A percentile compares a stretch with the other conserved stretches of the same genome.
phyloP scores from a whole-genome alignment of 2,888 invertebrate genomes.

The Nymphalis urticae region DNA sequence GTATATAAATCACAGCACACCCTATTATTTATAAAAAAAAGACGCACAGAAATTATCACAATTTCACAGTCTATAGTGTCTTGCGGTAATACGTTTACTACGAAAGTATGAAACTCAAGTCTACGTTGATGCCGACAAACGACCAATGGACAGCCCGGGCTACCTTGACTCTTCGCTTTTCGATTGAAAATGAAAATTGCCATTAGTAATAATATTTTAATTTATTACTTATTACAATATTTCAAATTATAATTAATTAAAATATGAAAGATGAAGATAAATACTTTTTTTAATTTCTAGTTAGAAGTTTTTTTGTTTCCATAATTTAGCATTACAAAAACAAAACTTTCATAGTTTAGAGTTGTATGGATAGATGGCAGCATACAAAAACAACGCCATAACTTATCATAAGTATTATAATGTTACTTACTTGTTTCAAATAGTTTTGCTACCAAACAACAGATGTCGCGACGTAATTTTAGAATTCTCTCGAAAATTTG shows the following conservation, averaged over 20 bases:
- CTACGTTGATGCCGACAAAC: conserved; percentile 31
- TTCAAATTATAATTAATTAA: too few relatives aligned
- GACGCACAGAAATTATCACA: conserved; percentile 40
- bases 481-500: conserved; percentile 33
- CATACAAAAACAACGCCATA: background rate
- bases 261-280: background rate
- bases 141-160: conserved; percentile 26
- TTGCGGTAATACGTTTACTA: conserved; percentile 38
- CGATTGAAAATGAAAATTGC: conserved; percentile 23
- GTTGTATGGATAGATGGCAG: conserved; percentile 26
- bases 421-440: background rate
- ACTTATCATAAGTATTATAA: too few relatives aligned
- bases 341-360: background rate
- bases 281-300: background rate
- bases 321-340: background rate
- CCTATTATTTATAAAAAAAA: conserved; percentile 38
- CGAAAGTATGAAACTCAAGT: conserved; percentile 39
- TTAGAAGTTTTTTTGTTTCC: background rate
- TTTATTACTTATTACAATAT: background rate
- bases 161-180: conserved; percentile 27
- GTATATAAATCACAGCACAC: conserved; percentile 53
- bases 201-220: conserved; percentile 13
- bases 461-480: conserved; percentile 49
- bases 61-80: conserved; percentile 38
- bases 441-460: conserved; percentile 46